phyloP scores from a whole-genome alignment of 2,113 vertebrate species.

The Chroicocephalus ridibundus region DNA sequence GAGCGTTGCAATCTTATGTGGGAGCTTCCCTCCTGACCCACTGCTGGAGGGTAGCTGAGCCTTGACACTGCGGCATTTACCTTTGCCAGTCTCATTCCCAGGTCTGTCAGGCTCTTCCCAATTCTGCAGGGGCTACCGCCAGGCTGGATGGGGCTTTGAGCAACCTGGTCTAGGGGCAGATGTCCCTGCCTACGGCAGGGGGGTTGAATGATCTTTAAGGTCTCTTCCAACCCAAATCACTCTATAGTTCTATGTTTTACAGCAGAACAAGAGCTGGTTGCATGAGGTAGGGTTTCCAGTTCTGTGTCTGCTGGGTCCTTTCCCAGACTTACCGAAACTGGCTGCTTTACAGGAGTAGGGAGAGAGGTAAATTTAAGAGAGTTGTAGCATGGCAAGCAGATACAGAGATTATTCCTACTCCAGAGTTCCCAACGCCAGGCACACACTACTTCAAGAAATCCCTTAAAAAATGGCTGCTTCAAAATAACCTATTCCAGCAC shows the following conservation, averaged over 20 bases:
- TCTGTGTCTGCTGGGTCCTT: not conserved
- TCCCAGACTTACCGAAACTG: not conserved
- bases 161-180: too few species aligned
- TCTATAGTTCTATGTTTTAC: not conserved
- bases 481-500: not conserved
- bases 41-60: not conserved
- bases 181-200: too few species aligned
- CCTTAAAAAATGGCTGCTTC: not conserved
- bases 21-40: not conserved
- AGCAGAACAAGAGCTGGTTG: not conserved
- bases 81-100: not conserved
- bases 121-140: not conserved
- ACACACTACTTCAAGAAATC: not conserved
- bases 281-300: not conserved
- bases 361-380: not conserved
- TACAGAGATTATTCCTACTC: not conserved
- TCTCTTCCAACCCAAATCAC: too few species aligned
- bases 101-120: not conserved
- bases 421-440: fast-evolving
- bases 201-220: too few species aligned
- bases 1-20: not conserved
- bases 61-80: not conserved
- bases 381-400: not conserved
- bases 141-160: too few species aligned
- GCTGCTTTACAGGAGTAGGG: fast-evolving